A percentile compares a stretch with the other conserved stretches of the same genome.
phyloP scores from a whole-genome alignment of 2,113 vertebrate genomes.

The Nansenia antarctica region DNA sequence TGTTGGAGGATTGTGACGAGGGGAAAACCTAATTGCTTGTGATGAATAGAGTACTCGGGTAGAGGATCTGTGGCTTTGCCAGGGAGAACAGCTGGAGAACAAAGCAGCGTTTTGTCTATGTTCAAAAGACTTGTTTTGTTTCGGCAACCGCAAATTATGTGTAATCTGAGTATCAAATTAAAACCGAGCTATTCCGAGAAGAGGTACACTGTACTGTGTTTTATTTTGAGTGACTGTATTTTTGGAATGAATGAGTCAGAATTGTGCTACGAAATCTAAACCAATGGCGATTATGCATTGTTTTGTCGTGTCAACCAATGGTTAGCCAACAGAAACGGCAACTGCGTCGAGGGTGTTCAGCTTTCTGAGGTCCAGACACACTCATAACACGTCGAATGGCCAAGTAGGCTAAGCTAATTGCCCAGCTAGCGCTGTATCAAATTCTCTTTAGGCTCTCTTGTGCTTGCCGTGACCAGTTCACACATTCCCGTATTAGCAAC shows the following conservation, averaged over 20 bases:
- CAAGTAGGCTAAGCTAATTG: constrained; percentile 46
- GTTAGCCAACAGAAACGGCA: constrained; percentile 10
- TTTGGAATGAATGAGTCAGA: constrained; percentile 1
- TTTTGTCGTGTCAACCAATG: not conserved
- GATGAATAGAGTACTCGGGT: constrained; percentile 47
- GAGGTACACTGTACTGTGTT: too few species aligned
- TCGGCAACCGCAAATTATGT: constrained; percentile 34
- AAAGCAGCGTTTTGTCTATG: constrained; percentile 56
- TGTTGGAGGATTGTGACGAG: constrained; percentile 32
- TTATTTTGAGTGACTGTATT: too few species aligned
- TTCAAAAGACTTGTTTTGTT: constrained; percentile 43
- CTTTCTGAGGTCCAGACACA: constrained; percentile 42
- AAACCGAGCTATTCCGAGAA: constrained; percentile 40
- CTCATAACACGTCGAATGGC: constrained; percentile 40
- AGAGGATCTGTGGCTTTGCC: constrained; percentile 42
- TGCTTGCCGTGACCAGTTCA: constrained; percentile 66
- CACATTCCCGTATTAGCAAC: constrained; percentile 65
- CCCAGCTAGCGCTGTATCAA: constrained; percentile 53
- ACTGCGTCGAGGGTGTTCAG: constrained; percentile 19
- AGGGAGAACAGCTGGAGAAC: constrained; percentile 62
- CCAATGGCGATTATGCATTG: too few species aligned
- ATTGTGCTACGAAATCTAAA: not conserved
- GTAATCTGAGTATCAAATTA: constrained; percentile 25
- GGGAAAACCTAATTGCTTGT: constrained; percentile 51
- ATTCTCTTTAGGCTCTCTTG: constrained; percentile 54